Conservation (phyloP, 2,113 vertebrate species). For the Laticauda laticaudata region DNA sequence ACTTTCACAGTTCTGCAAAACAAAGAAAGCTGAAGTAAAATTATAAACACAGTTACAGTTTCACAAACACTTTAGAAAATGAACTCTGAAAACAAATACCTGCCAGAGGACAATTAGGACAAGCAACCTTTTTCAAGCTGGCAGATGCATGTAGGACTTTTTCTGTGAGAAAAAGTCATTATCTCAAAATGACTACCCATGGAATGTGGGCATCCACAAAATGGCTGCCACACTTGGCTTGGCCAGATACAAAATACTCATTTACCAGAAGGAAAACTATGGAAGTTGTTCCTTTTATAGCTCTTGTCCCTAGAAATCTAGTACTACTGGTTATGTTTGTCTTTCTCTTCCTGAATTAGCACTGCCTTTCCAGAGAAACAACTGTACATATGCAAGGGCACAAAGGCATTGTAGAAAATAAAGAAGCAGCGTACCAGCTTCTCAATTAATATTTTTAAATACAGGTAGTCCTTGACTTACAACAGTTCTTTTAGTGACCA, state of each 20-base stretch:
- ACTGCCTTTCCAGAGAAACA: not conserved
- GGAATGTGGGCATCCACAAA: not conserved
- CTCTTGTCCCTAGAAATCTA: not conserved
- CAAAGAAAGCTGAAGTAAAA: not conserved
- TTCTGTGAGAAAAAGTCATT: not conserved
- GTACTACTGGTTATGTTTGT: not conserved
- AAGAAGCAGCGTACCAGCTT: not conserved
- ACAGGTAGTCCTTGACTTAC: not conserved
- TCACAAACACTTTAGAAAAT: not conserved
- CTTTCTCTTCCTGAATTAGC: not conserved
- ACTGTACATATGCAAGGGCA: not conserved
- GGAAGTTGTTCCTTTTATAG: not conserved
- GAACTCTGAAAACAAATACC: not conserved
- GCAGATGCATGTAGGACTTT: not conserved
- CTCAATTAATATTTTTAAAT: not conserved
- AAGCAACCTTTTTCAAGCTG: not conserved
- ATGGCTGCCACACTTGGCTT: not conserved
- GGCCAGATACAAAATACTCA: not conserved
- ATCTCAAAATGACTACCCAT: not conserved
- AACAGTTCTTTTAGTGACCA: not conserved
- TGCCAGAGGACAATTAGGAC: not conserved
- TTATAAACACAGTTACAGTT: not conserved
- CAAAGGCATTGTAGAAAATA: not conserved
- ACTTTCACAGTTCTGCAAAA: not conserved
- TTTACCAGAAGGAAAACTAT: not conserved